Evolutionary conservation across 2,888 invertebrate species (phyloP).

Genomic region (Pedicia rivosa): DNA sequence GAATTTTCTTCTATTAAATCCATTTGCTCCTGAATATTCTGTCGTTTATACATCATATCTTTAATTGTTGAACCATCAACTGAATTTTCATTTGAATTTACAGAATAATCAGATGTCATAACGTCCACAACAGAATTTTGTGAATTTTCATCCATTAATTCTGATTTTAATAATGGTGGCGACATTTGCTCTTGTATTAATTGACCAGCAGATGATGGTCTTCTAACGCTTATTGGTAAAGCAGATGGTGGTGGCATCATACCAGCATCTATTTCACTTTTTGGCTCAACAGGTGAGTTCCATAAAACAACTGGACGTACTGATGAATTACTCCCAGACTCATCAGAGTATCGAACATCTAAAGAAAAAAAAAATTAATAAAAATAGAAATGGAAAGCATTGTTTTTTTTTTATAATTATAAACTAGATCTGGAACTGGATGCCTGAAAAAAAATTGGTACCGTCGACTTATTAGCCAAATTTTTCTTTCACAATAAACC

Average conservation of each 20-base stretch:
- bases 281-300: slow-evolving; percentile 30
- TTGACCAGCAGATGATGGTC: slow-evolving; percentile 39
- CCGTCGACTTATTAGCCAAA: too few species aligned
- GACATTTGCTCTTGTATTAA: slow-evolving; percentile 39
- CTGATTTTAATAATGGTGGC: slow-evolving; percentile 43
- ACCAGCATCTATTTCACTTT: slow-evolving; percentile 38
- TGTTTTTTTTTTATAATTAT: too few species aligned
- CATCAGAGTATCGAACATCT: slow-evolving; percentile 4
- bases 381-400: too few species aligned
- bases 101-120: slow-evolving; percentile 27
- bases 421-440: too few species aligned
- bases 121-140: slow-evolving; percentile 39
- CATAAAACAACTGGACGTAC: slow-evolving; percentile 16
- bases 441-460: too few species aligned
- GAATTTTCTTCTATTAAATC: slow-evolving; percentile 21
- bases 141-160: slow-evolving; percentile 56
- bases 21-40: slow-evolving; percentile 12
- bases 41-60: slow-evolving; percentile 16
- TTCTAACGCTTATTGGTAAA: slow-evolving; percentile 43
- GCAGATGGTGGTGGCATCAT: slow-evolving; percentile 53
- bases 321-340: slow-evolving; percentile 1
- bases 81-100: slow-evolving; percentile 25
- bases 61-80: slow-evolving; percentile 20
- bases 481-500: too few species aligned
- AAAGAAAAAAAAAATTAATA: slow-evolving; percentile 4